Evolutionary conservation across 37 sponge, comb jelly and placozoan genomes (phyloP).

Genomic region (Bolinopsis microptera): DNA sequence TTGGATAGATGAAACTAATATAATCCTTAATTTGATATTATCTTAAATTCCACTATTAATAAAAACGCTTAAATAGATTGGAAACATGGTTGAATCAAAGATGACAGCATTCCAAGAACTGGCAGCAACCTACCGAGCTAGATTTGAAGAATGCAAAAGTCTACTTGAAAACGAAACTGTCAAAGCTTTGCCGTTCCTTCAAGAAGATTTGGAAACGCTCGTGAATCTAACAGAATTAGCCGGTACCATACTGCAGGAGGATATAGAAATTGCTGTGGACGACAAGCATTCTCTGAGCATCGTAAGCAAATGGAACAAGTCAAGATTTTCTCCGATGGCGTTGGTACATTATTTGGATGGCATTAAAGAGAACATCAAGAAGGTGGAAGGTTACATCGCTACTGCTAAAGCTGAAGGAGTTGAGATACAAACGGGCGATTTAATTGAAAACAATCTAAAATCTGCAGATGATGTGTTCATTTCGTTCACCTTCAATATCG

Average conservation of each 20-base stretch:
- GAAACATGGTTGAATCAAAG: background rate
- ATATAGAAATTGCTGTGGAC: background rate
- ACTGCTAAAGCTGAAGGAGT: background rate
- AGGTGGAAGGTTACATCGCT: background rate
- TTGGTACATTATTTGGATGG: background rate
- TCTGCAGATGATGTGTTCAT: background rate
- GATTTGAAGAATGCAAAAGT: background rate
- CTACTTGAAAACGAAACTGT: background rate
- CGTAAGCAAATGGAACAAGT: background rate
- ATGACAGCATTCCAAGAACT: background rate
- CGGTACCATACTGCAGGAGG: background rate
- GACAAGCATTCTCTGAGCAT: background rate
- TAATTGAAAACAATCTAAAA: background rate
- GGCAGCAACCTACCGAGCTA: background rate
- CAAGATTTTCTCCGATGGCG: background rate
- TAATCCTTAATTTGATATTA: too few relatives aligned
- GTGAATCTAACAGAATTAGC: background rate
- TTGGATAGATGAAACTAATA: too few relatives aligned
- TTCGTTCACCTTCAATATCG: background rate
- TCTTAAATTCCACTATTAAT: too few relatives aligned
- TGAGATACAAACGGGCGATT: background rate
- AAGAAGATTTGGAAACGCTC: background rate
- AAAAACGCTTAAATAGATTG: too few relatives aligned
- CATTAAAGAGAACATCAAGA: background rate
- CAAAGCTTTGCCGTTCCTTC: background rate